Base-by-base conservation (phyloP, 2,888 invertebrate species). In the Drosophila quinaria region DNA sequence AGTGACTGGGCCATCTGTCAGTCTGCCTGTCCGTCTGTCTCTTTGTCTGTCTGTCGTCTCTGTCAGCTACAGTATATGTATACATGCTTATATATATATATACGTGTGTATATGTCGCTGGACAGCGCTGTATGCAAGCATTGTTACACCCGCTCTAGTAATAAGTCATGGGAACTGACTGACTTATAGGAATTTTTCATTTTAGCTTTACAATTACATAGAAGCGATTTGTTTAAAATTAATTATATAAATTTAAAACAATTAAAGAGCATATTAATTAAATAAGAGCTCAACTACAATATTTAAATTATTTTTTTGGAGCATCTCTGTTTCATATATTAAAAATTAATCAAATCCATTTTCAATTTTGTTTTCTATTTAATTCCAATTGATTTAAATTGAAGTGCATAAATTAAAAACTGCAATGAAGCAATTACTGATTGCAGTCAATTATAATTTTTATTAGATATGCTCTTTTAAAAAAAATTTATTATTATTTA, bases 1-100 rank as follows among this genome's bases (percentile, higher is more conserved):
- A 74, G 78, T 74, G 60, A 78, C 74, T 78, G 50, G 64, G 60
- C 67, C 76, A 65, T 64, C 75, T 64, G 52, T 63, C 76, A 35
- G 55, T 67, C 75, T 15, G 52, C 29, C 67, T 52, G 63, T 8
- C 29, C 1, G 0, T 8, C 25, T 25, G 5, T 55, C 60, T 33
- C 29, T 35, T 54, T 37, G 49, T 19, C 25, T 37, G 44, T 31
- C 25, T 37, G 39, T 50, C 67, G 47, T 61, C 49, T 58, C 31
- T 70, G 61, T 55, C 60, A 66, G 56, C 46, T 52, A 22, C 52
- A 58, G 11, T 44, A 25, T 37, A 47, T 42, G 22, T 22, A 29
- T 29, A 8, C 8, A 29, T 29, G 8, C 5, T n/a, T n/a, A 29
- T 2, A n/a, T 35, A 8, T 8, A 8, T 10, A 17, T 62, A 31